Evolutionary conservation across 2,113 vertebrate species (phyloP), one percentile per base, ranked within the genome.

Genomic region (Hiodon tergisus): DNA sequence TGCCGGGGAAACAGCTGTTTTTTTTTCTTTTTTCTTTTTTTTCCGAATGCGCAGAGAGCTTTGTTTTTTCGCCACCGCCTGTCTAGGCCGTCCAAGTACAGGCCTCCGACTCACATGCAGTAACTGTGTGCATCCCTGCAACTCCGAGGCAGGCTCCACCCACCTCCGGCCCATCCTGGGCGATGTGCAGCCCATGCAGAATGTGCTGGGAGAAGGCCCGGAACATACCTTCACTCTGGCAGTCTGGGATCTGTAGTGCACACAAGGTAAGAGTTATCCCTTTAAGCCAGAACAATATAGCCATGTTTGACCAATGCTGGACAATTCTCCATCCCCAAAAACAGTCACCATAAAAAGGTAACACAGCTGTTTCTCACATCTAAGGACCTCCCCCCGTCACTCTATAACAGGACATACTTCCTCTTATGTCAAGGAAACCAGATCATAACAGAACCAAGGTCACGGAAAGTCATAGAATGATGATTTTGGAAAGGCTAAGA

Each of bases 181-280:
- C 82, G 77, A 99, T 89, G 76, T 92, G 90, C 71, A 99, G 90
- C 72, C 97, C 92, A 85, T 98, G 91, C 0, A 98, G 88, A 10
- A 98, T 89, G 6, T 99, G 97, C 83, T 99, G 95, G 46, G 97
- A 96, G 86, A 99, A 99, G 0, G 97, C 96, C 86, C 90, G 82
- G 81, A 99, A 98, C 76, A 99, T 87, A 31, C 97, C 97, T 0
- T 95, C 92, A 52, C 91, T 86, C 0, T 86, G 88, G 82, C 97
- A 99, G 87, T 96, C 91, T 51, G 95, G 93, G 72, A 99, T 94
- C 97, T 99, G 82, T 74, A 91, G 92, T 80, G 71, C 68, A 80
- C 72, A 87, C 66, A 76, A 3, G 4, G 17, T 2, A 4, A 78
- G 47, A 72, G 31, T 31, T 31, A 31, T 31, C 31, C 31, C 31